Evolutionary conservation across 2,888 invertebrate genomes (phyloP).

Genomic region (Ophion ventricosus): DNA sequence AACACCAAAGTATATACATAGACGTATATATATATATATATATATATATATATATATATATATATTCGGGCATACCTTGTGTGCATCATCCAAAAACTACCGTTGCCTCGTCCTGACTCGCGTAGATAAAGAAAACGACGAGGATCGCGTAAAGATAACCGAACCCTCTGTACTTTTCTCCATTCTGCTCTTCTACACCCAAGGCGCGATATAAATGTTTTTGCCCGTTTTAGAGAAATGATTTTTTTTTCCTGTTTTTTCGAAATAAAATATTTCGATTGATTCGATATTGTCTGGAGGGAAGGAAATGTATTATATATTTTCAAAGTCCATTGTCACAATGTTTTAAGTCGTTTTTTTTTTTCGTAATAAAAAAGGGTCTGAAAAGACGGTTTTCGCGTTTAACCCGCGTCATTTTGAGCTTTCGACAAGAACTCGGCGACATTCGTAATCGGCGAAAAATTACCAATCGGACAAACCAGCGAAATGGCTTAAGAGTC

Average conservation of each 20-base stretch:
- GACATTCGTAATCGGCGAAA: too few relatives aligned
- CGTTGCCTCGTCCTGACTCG: conserved; percentile 72
- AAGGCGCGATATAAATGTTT: conserved; percentile 5
- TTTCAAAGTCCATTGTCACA: neutral
- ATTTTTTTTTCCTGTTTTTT: neutral
- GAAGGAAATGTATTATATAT: neutral
- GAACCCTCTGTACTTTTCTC: conserved; percentile 68
- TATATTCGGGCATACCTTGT: conserved; percentile 61
- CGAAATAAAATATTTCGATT: neutral
- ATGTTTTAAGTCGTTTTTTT: neutral
- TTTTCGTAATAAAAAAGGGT: neutral
- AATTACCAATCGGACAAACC: too few relatives aligned
- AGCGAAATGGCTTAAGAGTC: too few relatives aligned
- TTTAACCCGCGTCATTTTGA: too few relatives aligned
- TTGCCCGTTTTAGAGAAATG: neutral
- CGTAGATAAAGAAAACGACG: conserved; percentile 78
- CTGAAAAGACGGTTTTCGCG: too few relatives aligned
- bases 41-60: conserved; percentile 74
- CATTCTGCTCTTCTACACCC: conserved; percentile 28
- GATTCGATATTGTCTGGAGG: neutral
- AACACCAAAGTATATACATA: conserved; percentile 80
- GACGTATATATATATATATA: neutral
- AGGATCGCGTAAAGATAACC: conserved; percentile 79
- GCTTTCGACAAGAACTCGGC: too few relatives aligned
- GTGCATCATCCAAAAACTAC: conserved; percentile 71